Base-by-base conservation (phyloP, 1,140 invertebrate genomes). In the Saxidomus purpurata region DNA sequence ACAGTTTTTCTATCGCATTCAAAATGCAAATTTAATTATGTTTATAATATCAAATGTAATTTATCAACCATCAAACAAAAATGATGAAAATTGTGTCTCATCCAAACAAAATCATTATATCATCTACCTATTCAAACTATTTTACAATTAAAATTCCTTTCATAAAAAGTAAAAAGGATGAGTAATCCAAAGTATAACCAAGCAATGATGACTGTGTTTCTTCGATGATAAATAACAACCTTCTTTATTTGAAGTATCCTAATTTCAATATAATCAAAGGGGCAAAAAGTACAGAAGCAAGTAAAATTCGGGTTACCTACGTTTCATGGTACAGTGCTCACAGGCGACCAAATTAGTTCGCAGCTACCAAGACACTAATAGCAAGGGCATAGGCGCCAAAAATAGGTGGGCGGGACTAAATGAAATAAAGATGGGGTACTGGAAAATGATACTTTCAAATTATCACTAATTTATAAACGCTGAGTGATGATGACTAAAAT, bases 61-160 rank as follows among this genome's bases (percentile, higher is more conserved):
- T n/a, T n/a, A n/a, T n/a, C n/a, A n/a, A n/a, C n/a, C n/a, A n/a
- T n/a, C n/a, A 43, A 43, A 22, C 36, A 38, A 71, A 71, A 19
- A 71, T 15, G 67, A 38, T 71, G 67, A 22, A 71, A 38, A 40
- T 71, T 71, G 67, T 67, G 67, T 71, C 34, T 71, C 67, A 71
- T 71, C 34, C 36, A 63, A 38, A 38, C 67, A 40, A 40, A 38
- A 71, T 71, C 67, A 71, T 71, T 38, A 38, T 22, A 71, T 71
- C 67, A 71, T 71, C 6, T 34, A 71, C 34, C 8, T 71, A 38
- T 36, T 71, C 67, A 38, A 71, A 71, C 67, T 38, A 71, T 71
- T 71, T 61, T 61, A 61, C 80, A 82, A 82, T 61, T 63, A 82
- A 82, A 55, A 82, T 82, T 82, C 80, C 80, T 61, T 38, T 36